These are phyloP conservation scores for Stigmatopora nigra DNA, from an alignment of 2,113 vertebrate genomes.

Conservation along the genomic window DNA sequence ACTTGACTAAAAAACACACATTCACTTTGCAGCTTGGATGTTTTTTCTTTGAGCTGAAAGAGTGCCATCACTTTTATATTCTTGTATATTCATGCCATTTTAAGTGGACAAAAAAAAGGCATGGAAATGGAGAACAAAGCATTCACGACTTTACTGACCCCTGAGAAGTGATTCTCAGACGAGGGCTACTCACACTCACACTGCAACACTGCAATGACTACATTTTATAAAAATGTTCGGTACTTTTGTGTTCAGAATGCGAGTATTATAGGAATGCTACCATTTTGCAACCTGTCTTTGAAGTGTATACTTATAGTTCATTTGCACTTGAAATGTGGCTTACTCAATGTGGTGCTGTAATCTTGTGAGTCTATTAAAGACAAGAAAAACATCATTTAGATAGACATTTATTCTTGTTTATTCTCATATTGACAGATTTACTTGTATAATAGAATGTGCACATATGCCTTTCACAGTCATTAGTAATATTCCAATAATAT, in stretches of 20 bases:
- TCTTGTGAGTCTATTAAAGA: slow-evolving; percentile 20
- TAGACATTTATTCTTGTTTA: background rate
- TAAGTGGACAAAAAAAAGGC: background rate
- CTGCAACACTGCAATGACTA: background rate
- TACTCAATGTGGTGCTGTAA: slow-evolving; percentile 11
- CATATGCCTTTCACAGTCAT: too few species aligned
- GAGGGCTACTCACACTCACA: slow-evolving; percentile 17
- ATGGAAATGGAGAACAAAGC: background rate
- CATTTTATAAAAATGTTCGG: background rate
- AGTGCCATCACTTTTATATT: background rate
- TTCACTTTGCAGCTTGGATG: background rate
- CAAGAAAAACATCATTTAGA: background rate
- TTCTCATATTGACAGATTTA: background rate
- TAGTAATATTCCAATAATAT: too few species aligned
- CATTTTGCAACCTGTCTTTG: slow-evolving; percentile 3
- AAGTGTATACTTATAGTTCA: slow-evolving; percentile 26
- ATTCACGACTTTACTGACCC: slow-evolving; percentile 4
- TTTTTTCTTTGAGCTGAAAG: background rate
- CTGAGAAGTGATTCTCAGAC: slow-evolving; percentile 34
- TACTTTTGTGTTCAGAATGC: background rate
- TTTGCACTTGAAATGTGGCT: slow-evolving; percentile 19
- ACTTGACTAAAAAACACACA: background rate
- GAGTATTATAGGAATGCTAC: slow-evolving; percentile 5
- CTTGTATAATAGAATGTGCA: too few species aligned
- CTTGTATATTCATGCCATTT: background rate